A percentile compares a stretch with the other conserved stretches of the same genome.
Evolutionary conservation across 2,113 vertebrate genomes (phyloP).

Genomic region (Paralichthys olivaceus): DNA sequence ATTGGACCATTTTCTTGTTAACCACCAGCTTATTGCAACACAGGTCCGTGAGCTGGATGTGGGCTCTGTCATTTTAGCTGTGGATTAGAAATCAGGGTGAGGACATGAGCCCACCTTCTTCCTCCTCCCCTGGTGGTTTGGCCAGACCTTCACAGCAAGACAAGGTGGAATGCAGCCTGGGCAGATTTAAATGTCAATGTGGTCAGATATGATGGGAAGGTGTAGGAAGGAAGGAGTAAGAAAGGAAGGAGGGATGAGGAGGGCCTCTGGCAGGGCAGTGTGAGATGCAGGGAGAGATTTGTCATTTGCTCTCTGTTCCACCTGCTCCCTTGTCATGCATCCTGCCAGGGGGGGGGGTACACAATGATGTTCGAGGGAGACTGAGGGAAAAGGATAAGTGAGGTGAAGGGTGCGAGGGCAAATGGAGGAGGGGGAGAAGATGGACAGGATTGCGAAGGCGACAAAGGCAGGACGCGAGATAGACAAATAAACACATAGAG

Average conservation of each 20-base stretch:
- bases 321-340: slow-evolving; percentile 79
- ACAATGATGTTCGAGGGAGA: slow-evolving; percentile 70
- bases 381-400: slow-evolving; percentile 52
- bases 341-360: slow-evolving; percentile 60
- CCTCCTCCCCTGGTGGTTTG: slow-evolving; percentile 23
- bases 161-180: slow-evolving; percentile 56
- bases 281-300: slow-evolving; percentile 64
- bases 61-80: slow-evolving; percentile 21
- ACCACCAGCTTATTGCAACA: slow-evolving; percentile 11
- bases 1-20: slow-evolving; percentile 11
- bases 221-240: slow-evolving; percentile 49
- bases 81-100: slow-evolving; percentile 43
- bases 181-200: slow-evolving; percentile 82
- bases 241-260: slow-evolving; percentile 51
- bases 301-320: slow-evolving; percentile 79
- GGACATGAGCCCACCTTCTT: slow-evolving; percentile 25
- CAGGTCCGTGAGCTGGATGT: slow-evolving; percentile 3
- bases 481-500: slow-evolving; percentile 28
- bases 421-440: slow-evolving; percentile 36
- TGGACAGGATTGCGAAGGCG: slow-evolving; percentile 54
- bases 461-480: slow-evolving; percentile 44
- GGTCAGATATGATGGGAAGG: slow-evolving; percentile 67
- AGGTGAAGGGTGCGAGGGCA: slow-evolving; percentile 25
- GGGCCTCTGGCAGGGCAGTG: slow-evolving; percentile 63
- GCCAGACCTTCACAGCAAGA: slow-evolving; percentile 55